A percentile compares a stretch with the other conserved stretches of the same genome.
Conservation (phyloP, 2,797 vertebrate species). For the Ataeniobius toweri region DNA sequence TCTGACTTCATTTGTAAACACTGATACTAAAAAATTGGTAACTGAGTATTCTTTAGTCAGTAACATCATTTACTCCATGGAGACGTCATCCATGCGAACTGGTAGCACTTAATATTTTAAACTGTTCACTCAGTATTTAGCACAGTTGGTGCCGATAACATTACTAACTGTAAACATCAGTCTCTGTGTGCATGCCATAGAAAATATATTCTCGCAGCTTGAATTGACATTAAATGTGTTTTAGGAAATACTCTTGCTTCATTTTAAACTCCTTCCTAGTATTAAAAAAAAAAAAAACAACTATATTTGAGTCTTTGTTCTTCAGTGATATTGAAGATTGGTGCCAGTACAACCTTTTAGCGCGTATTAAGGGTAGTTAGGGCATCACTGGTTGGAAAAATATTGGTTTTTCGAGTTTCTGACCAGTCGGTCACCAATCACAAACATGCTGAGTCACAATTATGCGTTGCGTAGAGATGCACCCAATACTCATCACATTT, state of each 20-base stretch:
- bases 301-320: background rate
- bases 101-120: background rate
- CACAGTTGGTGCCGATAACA: background rate
- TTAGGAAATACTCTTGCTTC: background rate
- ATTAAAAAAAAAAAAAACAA: background rate
- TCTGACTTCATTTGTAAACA: background rate
- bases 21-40: background rate
- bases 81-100: background rate
- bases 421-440: background rate
- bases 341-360: no score
- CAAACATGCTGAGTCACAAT: background rate
- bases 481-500: background rate
- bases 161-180: background rate
- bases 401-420: background rate
- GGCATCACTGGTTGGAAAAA: background rate
- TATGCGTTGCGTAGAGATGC: no score
- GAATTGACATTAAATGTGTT: slow-evolving; percentile 20
- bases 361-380: no score
- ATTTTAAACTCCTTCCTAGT: background rate
- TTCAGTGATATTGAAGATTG: background rate
- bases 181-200: background rate
- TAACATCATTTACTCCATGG: background rate
- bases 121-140: background rate
- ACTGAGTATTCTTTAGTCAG: background rate
- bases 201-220: background rate